A percentile compares a stretch with the other conserved stretches of the same genome.
These are phyloP conservation scores for Agonopterix heracliana DNA, from an alignment of 2,888 invertebrate species.

Conservation along the genomic window DNA sequence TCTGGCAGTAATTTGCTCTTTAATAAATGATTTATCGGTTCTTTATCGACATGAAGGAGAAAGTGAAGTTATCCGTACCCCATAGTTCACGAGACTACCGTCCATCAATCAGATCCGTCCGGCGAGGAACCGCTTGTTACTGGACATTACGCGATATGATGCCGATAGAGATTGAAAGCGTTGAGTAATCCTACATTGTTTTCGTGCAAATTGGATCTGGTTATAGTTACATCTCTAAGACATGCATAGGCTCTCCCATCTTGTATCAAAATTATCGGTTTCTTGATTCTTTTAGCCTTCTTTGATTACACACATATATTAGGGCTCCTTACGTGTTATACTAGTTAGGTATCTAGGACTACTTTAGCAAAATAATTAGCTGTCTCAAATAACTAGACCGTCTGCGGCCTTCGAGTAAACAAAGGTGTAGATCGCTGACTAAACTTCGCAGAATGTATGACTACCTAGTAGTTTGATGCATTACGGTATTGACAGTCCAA, in stretches of 20 bases:
- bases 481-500: no score
- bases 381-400: no score
- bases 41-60: conserved; percentile 46
- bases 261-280: no score
- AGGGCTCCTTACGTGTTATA: no score
- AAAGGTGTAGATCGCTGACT: no score
- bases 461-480: background rate
- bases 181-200: conserved; percentile 11
- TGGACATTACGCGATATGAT: conserved; percentile 13
- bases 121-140: conserved; percentile 7
- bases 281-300: no score
- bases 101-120: conserved; percentile 34
- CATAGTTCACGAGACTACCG: conserved; percentile 47
- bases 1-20: conserved; percentile 43
- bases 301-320: no score
- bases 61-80: conserved; percentile 41
- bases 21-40: conserved; percentile 44
- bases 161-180: conserved; percentile 12
- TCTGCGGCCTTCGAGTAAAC: no score
- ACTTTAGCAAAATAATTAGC: no score
- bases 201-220: conserved; percentile 9
- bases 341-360: no score
- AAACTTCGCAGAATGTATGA: no score
- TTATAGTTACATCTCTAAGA: background rate
- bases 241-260: no score